These are phyloP conservation scores for Gnathonemus echidnorhynchus DNA, from an alignment of 2,113 vertebrate species.

Conservation along the genomic window DNA sequence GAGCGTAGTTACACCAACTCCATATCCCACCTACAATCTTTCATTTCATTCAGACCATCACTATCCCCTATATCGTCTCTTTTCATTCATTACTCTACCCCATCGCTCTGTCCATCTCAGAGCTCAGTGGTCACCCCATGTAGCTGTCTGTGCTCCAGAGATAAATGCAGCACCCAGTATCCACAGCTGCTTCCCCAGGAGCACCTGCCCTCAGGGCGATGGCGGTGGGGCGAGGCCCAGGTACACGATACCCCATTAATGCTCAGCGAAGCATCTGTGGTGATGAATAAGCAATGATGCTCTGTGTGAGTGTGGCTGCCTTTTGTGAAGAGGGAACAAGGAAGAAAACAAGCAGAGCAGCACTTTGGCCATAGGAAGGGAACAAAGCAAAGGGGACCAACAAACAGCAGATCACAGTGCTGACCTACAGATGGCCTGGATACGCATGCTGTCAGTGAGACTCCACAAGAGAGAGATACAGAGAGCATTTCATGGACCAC, in stretches of 20 bases:
- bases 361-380: background rate
- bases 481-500: background rate
- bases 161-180: background rate
- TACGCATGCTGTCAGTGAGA: background rate
- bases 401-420: background rate
- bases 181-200: background rate
- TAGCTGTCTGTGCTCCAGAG: background rate
- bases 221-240: background rate
- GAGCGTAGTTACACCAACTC: background rate
- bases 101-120: background rate
- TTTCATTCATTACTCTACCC: background rate
- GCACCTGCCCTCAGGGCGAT: background rate
- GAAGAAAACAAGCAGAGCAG: background rate
- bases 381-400: background rate
- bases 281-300: background rate
- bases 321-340: background rate
- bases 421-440: background rate
- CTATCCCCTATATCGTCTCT: background rate
- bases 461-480: background rate
- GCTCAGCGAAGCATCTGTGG: background rate
- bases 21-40: background rate
- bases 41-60: background rate
- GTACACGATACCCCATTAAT: background rate
- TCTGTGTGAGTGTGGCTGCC: background rate
- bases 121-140: background rate